Evolutionary conservation across 1,140 invertebrate genomes (phyloP), one percentile per base, ranked within the genome.

Genomic region (Megathymus violae): DNA sequence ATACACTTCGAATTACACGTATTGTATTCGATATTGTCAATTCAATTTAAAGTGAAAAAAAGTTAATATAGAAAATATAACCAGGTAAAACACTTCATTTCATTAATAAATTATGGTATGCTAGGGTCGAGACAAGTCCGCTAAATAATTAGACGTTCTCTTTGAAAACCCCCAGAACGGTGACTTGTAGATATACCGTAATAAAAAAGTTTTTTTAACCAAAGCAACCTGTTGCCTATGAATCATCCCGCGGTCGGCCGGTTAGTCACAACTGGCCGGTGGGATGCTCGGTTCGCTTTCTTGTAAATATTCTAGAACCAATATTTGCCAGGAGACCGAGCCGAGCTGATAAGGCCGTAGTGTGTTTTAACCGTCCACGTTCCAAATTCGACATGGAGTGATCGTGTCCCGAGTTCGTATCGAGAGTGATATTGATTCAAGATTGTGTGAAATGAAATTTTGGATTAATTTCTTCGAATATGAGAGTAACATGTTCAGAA

Each of bases 131-230:
- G 4, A 1, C 34, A 36, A 40, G 41, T 72, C 69, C 58, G 52
- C 69, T 43, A 71, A 58, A 51, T 76, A 82, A 83, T 87, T 82
- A 79, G 76, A 68, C 16, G 63, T 69, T 25, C 59, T 43, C 59
- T 66, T 62, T 52, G n/a, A 60, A 70, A 79, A n/a, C n/a, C 70
- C 54, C 46, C 59, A 73, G 51, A 78, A 84, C 85, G 76, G 85
- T 88, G 85, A 82, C 60, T 54, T 59, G 62, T 56, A 71, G 78
- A 84, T 82, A 82, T 82, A 85, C 82, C 82, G 85, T 81, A 85
- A 85, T 77, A 81, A 84, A 82, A n/a, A 85, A 79, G 69, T 67
- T 82, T 36, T 36, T 36, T 74, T 74, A 80, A 87, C 64, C 72
- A 73, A 72, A 74, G 65, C 80, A 74, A 82, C 77, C 75, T 78